Evolutionary conservation across 2,113 vertebrate species (phyloP).

Genomic region (Ammodytes dubius): DNA sequence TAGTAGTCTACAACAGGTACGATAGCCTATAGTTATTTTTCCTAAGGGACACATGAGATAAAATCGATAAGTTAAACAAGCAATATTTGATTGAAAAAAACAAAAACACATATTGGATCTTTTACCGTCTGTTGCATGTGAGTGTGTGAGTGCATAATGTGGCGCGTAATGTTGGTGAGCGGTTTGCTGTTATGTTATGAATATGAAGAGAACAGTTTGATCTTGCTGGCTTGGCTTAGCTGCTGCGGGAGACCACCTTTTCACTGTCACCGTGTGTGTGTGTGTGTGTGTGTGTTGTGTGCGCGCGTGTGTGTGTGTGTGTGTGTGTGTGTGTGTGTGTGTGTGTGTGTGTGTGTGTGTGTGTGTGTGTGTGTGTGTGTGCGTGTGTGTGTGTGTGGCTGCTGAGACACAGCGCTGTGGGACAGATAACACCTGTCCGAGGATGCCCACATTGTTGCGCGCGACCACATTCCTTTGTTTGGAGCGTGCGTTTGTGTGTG

Average conservation of each 20-base stretch:
- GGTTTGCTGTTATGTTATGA: slow-evolving; percentile 1
- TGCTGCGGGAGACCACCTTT: slow-evolving; percentile 51
- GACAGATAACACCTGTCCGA: too few species aligned
- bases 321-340: too few species aligned
- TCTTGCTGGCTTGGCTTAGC: slow-evolving; percentile 71
- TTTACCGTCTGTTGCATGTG: slow-evolving; percentile 62
- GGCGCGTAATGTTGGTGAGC: slow-evolving; percentile 33
- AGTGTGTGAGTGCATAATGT: slow-evolving; percentile 39
- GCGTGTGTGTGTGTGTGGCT: too few species aligned
- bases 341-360: too few species aligned
- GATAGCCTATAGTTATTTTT: neutral
- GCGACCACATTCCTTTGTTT: too few species aligned
- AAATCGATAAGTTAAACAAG: neutral
- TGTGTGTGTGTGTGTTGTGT: too few species aligned
- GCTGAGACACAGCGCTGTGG: neutral
- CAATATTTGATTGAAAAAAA: neutral
- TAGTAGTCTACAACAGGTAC: neutral
- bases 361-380: too few species aligned
- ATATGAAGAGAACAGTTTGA: neutral
- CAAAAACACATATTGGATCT: slow-evolving; percentile 65
- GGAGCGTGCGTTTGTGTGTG: too few species aligned
- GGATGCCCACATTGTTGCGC: too few species aligned
- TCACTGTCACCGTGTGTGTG: too few species aligned
- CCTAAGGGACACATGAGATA: neutral
- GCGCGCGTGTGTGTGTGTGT: too few species aligned